These are phyloP conservation scores for Miichthys miiuy DNA, from an alignment of 2,797 vertebrate species.

Conservation along the genomic window DNA sequence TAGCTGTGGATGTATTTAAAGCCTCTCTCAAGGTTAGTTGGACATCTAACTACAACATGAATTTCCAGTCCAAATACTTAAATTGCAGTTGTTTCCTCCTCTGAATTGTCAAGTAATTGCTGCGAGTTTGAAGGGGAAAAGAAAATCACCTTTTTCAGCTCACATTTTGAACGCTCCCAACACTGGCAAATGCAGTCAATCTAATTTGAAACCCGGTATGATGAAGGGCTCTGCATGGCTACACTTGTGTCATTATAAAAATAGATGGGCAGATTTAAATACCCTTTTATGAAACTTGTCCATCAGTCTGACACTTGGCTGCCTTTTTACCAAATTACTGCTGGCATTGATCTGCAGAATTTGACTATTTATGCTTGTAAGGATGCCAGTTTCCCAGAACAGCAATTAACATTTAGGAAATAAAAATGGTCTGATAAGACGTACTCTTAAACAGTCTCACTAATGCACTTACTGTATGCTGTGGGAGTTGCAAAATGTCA, in stretches of 20 bases:
- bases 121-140: constrained; percentile 4
- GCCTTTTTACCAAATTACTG: constrained; percentile 47
- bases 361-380: constrained; percentile 39
- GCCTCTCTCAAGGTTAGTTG: constrained; percentile 24
- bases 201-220: constrained; percentile 50
- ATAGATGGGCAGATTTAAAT: constrained; percentile 64
- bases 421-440: constrained; percentile 32
- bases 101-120: constrained; percentile 48
- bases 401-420: constrained; percentile 51
- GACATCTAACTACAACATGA: constrained; percentile 27
- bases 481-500: not conserved
- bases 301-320: constrained; percentile 49
- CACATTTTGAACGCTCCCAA: constrained; percentile 16
- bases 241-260: constrained; percentile 65
- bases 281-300: constrained; percentile 49
- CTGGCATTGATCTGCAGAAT: constrained; percentile 39
- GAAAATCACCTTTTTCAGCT: constrained; percentile 29
- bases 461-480: not conserved
- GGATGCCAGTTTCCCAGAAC: constrained; percentile 50
- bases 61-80: constrained; percentile 37
- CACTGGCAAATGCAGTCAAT: constrained; percentile 35
- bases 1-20: constrained; percentile 28
- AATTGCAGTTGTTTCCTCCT: constrained; percentile 50
- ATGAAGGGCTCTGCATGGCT: constrained; percentile 56
- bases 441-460: constrained; percentile 15